phyloP scores from a whole-genome alignment of 2,113 vertebrate species.

The Heliornis fulica region DNA sequence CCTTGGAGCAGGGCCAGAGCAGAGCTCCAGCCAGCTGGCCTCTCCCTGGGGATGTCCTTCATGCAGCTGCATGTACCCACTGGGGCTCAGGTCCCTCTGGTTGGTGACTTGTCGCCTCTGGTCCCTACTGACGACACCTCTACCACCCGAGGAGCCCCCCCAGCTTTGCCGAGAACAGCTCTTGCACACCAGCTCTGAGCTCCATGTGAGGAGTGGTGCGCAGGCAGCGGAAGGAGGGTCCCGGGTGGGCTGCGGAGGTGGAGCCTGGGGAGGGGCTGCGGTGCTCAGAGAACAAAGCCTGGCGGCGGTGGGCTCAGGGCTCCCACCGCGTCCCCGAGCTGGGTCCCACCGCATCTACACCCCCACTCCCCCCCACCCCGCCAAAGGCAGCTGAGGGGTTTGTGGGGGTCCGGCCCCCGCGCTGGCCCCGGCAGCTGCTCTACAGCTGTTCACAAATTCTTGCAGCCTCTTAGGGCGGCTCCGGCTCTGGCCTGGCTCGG shows the following conservation, averaged over 20 bases:
- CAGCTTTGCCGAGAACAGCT: not conserved
- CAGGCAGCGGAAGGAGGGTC: conserved; percentile 53
- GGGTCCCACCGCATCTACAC: not conserved
- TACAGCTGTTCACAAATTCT: conserved; percentile 27
- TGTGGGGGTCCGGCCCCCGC: not conserved
- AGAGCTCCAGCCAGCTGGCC: not conserved
- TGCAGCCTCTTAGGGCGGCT: not conserved
- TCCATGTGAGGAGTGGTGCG: not conserved
- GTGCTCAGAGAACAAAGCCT: conserved; percentile 60
- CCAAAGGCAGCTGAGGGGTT: not conserved
- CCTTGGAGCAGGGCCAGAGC: not conserved
- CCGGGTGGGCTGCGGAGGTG: conserved; percentile 63
- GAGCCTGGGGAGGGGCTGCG: conserved; percentile 54
- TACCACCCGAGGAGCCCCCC: not conserved
- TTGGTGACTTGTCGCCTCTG: not conserved
- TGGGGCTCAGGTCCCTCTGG: not conserved
- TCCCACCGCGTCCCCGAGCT: not conserved
- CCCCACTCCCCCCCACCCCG: too few relatives aligned
- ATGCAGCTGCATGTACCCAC: fast-evolving
- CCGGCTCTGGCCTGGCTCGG: not conserved
- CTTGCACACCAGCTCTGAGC: not conserved
- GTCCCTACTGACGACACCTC: not conserved
- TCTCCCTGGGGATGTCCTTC: fast-evolving
- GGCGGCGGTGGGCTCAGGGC: not conserved
- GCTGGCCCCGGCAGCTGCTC: conserved; percentile 36